Evolutionary conservation across 2,888 invertebrate species (phyloP).

Genomic region (Chymomyza amoena): DNA sequence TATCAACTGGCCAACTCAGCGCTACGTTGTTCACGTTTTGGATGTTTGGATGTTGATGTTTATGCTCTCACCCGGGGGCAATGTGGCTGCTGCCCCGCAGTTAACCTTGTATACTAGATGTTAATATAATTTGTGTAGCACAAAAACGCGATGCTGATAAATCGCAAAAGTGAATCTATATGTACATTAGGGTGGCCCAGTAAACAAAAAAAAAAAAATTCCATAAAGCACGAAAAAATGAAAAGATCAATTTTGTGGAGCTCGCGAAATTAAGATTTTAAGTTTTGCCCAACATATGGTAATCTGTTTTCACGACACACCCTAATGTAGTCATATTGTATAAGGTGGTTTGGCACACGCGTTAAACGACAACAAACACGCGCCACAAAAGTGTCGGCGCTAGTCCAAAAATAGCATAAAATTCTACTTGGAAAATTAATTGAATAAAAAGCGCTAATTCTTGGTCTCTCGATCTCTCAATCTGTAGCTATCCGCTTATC

Average conservation of each 20-base stretch:
- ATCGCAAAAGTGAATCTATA: constrained; percentile 16
- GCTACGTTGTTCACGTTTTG: constrained; percentile 17
- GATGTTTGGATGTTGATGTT: constrained; percentile 2
- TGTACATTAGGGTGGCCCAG: background rate
- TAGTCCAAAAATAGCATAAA: constrained; percentile 25
- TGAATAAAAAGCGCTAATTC: background rate
- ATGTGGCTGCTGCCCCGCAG: constrained; percentile 32
- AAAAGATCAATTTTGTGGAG: no score
- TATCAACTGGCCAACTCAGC: constrained; percentile 44
- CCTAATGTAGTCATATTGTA: background rate
- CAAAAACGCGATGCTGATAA: constrained; percentile 39
- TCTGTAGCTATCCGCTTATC: constrained; percentile 87
- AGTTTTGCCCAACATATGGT: no score
- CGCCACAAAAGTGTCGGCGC: background rate
- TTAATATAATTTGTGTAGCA: background rate
- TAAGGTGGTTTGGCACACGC: constrained; percentile 40
- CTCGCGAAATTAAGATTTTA: no score
- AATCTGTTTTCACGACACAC: no score
- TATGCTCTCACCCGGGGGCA: background rate
- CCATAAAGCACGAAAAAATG: no score
- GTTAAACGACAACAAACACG: constrained; percentile 39
- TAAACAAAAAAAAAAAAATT: no score
- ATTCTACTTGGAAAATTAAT: constrained; percentile 13
- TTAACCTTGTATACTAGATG: constrained; percentile 56
- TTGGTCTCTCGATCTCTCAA: background rate